A percentile compares a stretch with the other conserved stretches of the same genome.
Conservation (phyloP, 2,797 vertebrate genomes). For the Amniataba percoides region DNA sequence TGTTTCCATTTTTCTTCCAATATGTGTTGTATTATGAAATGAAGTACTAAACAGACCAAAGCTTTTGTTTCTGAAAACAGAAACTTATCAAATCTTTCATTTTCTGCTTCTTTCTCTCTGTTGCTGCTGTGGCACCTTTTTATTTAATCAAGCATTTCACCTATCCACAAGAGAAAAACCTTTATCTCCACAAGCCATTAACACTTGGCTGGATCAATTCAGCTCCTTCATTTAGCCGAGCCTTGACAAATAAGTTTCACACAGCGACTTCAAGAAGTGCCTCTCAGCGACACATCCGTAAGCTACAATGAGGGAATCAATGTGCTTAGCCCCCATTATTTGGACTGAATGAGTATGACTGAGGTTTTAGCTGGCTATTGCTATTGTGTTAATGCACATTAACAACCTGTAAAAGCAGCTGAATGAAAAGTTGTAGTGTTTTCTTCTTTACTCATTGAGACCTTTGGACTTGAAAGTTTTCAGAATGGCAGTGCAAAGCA, state of each 20-base stretch:
- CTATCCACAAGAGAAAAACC: constrained; percentile 23
- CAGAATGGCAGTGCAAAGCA: background rate
- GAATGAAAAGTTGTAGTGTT: background rate
- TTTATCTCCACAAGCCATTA: constrained; percentile 22
- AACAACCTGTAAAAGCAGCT: background rate
- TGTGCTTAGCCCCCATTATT: constrained; percentile 13
- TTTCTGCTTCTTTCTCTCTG: background rate
- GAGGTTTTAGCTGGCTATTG: background rate
- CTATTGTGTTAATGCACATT: constrained; percentile 3
- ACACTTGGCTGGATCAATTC: constrained; percentile 27
- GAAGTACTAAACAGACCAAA: background rate
- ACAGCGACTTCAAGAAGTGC: constrained; percentile 23
- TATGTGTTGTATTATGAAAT: no score
- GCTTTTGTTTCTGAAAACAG: background rate
- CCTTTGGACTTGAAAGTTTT: background rate
- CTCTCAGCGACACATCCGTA: constrained; percentile 24
- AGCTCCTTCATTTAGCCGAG: constrained; percentile 41
- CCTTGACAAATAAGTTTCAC: constrained; percentile 45
- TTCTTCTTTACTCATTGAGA: background rate
- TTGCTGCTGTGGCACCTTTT: background rate
- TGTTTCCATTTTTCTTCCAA: no score
- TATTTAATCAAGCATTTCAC: constrained; percentile 19
- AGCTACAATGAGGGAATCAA: constrained; percentile 20
- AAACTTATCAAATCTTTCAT: background rate
- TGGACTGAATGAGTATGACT: background rate